Conservation (phyloP, 2,113 vertebrate genomes). For the Coregonus clupeaformis region DNA sequence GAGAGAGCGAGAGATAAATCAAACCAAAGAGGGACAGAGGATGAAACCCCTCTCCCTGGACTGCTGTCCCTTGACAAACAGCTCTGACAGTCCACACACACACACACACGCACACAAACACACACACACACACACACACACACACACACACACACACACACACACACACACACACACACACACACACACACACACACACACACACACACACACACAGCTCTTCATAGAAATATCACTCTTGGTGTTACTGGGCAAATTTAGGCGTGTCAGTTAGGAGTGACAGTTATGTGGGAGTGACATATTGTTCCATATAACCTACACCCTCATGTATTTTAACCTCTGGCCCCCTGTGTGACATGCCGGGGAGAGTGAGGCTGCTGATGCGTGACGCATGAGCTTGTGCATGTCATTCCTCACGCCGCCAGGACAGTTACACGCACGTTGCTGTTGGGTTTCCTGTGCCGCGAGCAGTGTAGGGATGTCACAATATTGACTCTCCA, state of each 20-base stretch:
- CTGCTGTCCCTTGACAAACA: no score
- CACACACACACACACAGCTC: no score
- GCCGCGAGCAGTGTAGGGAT: constrained; percentile 1
- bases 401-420: constrained; percentile 27
- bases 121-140: not conserved
- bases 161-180: not conserved
- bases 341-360: not conserved
- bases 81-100: no score
- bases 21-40: no score
- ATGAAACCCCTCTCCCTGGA: no score
- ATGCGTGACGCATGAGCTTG: constrained; percentile 1
- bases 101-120: no score
- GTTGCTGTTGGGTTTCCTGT: not conserved
- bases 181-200: not conserved
- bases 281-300: constrained; percentile 17
- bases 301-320: constrained; percentile 21
- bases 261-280: constrained; percentile 1
- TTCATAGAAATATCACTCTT: constrained; percentile 13
- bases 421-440: not conserved
- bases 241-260: constrained; percentile 26
- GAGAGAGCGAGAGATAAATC: no score
- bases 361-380: not conserved
- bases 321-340: constrained; percentile 23
- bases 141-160: no score
- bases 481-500: constrained; percentile 19